Evolutionary conservation across 1,140 invertebrate genomes (phyloP).

Genomic region (Neodiprion pinetum): DNA sequence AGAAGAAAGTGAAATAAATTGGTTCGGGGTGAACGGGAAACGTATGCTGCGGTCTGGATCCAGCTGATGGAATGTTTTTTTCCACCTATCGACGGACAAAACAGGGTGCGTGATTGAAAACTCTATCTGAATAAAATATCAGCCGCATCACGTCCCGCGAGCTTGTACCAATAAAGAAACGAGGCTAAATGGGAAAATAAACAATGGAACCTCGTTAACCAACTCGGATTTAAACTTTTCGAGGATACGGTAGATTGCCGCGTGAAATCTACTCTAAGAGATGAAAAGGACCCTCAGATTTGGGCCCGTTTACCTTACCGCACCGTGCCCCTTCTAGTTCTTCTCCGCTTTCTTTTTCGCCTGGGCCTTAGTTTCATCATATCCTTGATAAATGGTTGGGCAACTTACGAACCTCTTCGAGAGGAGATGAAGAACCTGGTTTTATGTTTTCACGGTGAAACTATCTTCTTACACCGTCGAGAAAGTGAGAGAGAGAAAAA

Average conservation of each 20-base stretch:
- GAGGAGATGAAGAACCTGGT: too few relatives aligned
- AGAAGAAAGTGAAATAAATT: too few relatives aligned
- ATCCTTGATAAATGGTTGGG: constrained; percentile 45
- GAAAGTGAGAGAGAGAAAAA: background rate
- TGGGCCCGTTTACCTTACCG: constrained; percentile 22
- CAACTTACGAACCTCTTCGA: background rate
- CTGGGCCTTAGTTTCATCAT: constrained; percentile 39
- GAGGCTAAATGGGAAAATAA: constrained; percentile 45
- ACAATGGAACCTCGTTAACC: constrained; percentile 45
- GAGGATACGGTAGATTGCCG: constrained; percentile 50
- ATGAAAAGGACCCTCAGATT: constrained; percentile 47
- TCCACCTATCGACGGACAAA: background rate
- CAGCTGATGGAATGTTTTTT: background rate
- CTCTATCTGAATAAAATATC: constrained; percentile 25
- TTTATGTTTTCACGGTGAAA: background rate
- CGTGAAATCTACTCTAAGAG: constrained; percentile 54
- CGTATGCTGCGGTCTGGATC: background rate
- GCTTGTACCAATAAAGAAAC: constrained; percentile 4
- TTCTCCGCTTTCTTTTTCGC: background rate
- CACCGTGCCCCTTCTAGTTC: background rate
- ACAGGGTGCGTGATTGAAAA: constrained; percentile 27
- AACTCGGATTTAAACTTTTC: constrained; percentile 33
- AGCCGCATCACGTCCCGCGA: constrained; percentile 5
- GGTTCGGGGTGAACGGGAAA: too few relatives aligned
- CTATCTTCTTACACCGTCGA: too few relatives aligned